Percentiles rank a stretch among this genome's conserved stretches.
These are phyloP conservation scores for Leptestheria dahalacensis DNA, from an alignment of 1,140 invertebrate genomes.

Conservation along the genomic window DNA sequence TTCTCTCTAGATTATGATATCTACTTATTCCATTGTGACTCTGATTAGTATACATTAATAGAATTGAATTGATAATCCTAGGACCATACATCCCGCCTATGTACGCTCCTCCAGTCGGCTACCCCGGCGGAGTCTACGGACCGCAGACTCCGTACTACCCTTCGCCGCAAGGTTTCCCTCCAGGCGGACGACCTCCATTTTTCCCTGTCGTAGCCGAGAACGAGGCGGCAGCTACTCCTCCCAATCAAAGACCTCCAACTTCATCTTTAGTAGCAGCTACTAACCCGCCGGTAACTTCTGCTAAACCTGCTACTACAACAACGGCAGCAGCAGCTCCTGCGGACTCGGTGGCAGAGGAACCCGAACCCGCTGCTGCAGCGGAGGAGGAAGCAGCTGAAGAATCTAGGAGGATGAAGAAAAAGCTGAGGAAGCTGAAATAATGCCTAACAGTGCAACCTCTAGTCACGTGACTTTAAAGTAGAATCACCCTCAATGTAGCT, in stretches of 20 bases:
- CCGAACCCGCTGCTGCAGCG: neutral
- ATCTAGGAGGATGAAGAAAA: too few relatives aligned
- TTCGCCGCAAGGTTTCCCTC: neutral
- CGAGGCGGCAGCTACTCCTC: neutral
- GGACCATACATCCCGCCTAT: neutral
- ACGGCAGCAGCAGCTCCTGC: neutral
- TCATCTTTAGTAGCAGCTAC: neutral
- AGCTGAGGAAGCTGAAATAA: neutral
- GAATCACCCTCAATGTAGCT: too few relatives aligned
- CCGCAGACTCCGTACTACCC: neutral
- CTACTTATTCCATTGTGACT: too few relatives aligned
- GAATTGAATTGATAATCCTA: neutral
- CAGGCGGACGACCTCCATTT: neutral
- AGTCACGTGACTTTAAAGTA: too few relatives aligned
- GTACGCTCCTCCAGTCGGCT: neutral
- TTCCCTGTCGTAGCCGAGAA: neutral
- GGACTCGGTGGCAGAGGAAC: neutral
- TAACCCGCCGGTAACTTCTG: neutral
- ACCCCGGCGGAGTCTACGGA: neutral
- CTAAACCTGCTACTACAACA: neutral
- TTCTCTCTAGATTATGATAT: too few relatives aligned
- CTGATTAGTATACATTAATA: too few relatives aligned
- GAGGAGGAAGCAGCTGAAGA: neutral
- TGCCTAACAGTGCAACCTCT: too few relatives aligned
- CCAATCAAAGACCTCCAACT: neutral